Evolutionary conservation across 2,797 vertebrate genomes (phyloP), one percentile per base, ranked within the genome.

Genomic region (Crenuchus spilurus): DNA sequence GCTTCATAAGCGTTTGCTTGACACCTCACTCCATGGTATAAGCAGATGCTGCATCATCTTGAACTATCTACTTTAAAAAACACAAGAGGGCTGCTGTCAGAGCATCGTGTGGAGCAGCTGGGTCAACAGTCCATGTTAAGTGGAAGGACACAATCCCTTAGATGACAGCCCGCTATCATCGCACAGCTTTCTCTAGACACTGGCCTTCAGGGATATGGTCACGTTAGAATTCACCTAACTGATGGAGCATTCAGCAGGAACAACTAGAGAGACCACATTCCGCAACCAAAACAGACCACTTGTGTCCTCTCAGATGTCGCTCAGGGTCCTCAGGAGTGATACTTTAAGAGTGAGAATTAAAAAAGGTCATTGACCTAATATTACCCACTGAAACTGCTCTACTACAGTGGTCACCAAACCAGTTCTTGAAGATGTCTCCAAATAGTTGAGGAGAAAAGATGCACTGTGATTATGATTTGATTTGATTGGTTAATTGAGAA

Each of bases 141-240:
- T 76, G 84, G 71, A 84, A 77, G 83, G 72, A 80, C 80, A 67
- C 66, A 48, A 72, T 85, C 87, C 83, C 82, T 83, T 74, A 64
- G 33, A 75, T 6, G 76, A 83, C 77, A 74, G 71, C 46, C 41
- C 16, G 63, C 54, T 69, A 79, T 86, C 86, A 76, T 55, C 70
- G 13, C 49, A 41, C 33, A 22, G 16, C 46, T 70, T 57, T 48
- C 55, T 46, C 74, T 30, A 55, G 52, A 54, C 33, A 42, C 24
- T 39, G 13, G 33, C n/a, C 48, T 13, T 16, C 26, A 11, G 28
- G 39, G 60, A 48, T 55, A 39, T 49, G 41, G 78, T 52, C 77
- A 80, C 48, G 63, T 72, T 73, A 70, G 24, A 64, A 72, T 83
- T 75, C 37, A 20, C 55, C 70, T 83, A 77, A 75, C 78, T 77